phyloP scores from a whole-genome alignment of 2,797 vertebrate species.

The Iguana delicatissima region DNA sequence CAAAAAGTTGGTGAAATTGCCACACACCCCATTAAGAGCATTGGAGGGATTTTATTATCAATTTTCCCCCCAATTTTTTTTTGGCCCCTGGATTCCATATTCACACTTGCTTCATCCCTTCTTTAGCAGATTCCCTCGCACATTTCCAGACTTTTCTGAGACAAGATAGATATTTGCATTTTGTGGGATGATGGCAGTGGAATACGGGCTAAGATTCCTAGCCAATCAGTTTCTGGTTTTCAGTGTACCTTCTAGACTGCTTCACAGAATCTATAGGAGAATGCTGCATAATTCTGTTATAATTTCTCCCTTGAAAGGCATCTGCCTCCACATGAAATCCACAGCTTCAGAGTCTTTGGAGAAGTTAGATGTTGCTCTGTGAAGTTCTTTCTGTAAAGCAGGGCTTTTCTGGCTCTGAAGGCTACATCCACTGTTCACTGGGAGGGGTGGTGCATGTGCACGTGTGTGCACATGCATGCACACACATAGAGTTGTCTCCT shows the following conservation, averaged over 20 bases:
- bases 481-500: not conserved
- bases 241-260: not conserved
- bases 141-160: not conserved
- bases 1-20: too few species aligned
- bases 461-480: not conserved
- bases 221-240: not conserved
- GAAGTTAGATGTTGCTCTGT: not conserved
- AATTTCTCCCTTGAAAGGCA: not conserved
- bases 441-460: not conserved
- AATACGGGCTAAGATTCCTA: not conserved
- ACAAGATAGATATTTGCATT: constrained; percentile 6
- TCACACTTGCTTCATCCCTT: too few species aligned
- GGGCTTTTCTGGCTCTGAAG: not conserved
- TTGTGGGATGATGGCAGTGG: not conserved
- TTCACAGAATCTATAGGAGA: not conserved
- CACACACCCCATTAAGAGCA: too few species aligned
- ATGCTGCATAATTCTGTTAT: not conserved
- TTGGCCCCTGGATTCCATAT: too few species aligned
- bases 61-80: too few species aligned
- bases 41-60: too few species aligned
- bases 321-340: not conserved
- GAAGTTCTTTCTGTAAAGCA: not conserved
- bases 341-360: not conserved
- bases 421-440: not conserved
- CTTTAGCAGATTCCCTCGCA: constrained; percentile 17